Conservation (phyloP, 2,797 vertebrate genomes). For the Falco peregrinus region DNA sequence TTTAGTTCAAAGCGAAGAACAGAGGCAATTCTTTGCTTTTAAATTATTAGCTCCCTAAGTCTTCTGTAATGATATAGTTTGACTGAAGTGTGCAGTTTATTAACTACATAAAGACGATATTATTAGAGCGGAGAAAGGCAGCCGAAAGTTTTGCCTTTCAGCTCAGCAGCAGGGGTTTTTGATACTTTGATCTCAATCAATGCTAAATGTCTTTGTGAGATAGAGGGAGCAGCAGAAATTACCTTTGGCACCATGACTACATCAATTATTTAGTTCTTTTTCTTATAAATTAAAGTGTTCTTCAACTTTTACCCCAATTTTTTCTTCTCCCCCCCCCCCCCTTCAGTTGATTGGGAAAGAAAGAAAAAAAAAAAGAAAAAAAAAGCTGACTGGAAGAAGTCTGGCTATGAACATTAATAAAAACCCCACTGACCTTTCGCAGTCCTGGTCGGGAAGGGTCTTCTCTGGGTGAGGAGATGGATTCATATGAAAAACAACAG, state of each 20-base stretch:
- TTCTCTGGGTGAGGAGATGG: neutral
- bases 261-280: slow-evolving; percentile 83
- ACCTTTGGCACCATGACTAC: slow-evolving; percentile 80
- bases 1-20: slow-evolving; percentile 89
- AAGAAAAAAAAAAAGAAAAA: neutral
- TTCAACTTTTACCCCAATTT: slow-evolving; percentile 75
- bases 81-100: slow-evolving; percentile 90
- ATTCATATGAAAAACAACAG: neutral
- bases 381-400: slow-evolving; percentile 48
- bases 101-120: slow-evolving; percentile 91
- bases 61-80: slow-evolving; percentile 87
- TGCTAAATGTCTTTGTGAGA: slow-evolving; percentile 89
- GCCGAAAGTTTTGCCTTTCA: slow-evolving; percentile 85
- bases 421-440: slow-evolving; percentile 41
- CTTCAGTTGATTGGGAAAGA: neutral
- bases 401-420: slow-evolving; percentile 52
- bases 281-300: slow-evolving; percentile 83
- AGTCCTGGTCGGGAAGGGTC: slow-evolving; percentile 5
- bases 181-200: slow-evolving; percentile 91
- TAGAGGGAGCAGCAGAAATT: slow-evolving; percentile 81
- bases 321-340: neutral
- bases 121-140: slow-evolving; percentile 87
- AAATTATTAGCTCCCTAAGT: slow-evolving; percentile 88
- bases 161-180: slow-evolving; percentile 83
- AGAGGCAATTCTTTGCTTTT: slow-evolving; percentile 84